phyloP scores from a whole-genome alignment of 1,140 invertebrate species.

The Diachasma alloeum region DNA sequence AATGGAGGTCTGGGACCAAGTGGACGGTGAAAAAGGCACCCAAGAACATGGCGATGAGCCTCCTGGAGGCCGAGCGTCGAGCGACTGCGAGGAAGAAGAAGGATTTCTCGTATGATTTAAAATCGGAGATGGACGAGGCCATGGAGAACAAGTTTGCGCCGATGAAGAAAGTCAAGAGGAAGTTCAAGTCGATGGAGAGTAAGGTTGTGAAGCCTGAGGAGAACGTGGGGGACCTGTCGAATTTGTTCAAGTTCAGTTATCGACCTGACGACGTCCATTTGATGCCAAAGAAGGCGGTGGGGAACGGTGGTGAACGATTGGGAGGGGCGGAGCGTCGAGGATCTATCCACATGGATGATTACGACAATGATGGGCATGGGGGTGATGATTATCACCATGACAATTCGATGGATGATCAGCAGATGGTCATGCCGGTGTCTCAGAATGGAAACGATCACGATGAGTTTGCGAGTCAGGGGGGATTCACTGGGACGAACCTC shows the following conservation, averaged over 20 bases:
- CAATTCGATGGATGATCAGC: conserved; percentile 60
- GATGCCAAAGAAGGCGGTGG: neutral
- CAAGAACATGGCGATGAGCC: conserved; percentile 20
- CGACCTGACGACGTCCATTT: conserved; percentile 11
- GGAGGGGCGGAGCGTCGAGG: neutral
- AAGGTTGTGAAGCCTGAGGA: conserved; percentile 36
- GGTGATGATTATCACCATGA: conserved; percentile 67
- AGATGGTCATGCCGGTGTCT: conserved; percentile 17
- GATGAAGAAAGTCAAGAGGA: neutral
- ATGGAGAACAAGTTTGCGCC: neutral
- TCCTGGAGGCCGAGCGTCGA: conserved; percentile 32
- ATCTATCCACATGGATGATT: conserved; percentile 24
- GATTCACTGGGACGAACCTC: conserved; percentile 66
- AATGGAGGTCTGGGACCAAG: conserved; percentile 80
- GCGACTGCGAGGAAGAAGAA: conserved; percentile 41
- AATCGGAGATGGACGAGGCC: neutral
- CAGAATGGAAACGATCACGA: conserved; percentile 50
- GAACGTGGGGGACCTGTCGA: neutral
- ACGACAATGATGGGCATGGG: conserved; percentile 37
- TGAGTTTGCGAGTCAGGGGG: conserved; percentile 50
- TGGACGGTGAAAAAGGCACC: conserved; percentile 69
- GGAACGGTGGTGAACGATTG: neutral
- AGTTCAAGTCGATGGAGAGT: neutral
- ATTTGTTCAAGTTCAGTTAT: conserved; percentile 38
- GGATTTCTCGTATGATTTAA: conserved; percentile 36